phyloP scores from a whole-genome alignment of 2,888 invertebrate genomes.

The Drosophila limbata region DNA sequence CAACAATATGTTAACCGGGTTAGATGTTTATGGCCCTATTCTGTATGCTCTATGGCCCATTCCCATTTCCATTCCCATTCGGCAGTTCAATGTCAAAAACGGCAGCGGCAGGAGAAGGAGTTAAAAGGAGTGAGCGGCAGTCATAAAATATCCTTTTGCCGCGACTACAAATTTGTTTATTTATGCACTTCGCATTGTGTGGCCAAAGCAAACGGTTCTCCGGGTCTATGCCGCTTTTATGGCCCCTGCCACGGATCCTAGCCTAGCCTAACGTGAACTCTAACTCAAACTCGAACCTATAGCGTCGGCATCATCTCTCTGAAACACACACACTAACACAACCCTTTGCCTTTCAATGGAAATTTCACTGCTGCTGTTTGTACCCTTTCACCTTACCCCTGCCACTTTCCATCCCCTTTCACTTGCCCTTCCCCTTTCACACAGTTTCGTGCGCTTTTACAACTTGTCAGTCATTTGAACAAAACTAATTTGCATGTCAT shows the following conservation, averaged over 20 bases:
- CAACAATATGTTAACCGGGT: slow-evolving; percentile 62
- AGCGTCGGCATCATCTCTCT: slow-evolving; percentile 24
- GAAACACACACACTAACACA: slow-evolving; percentile 12
- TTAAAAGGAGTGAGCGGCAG: slow-evolving; percentile 62
- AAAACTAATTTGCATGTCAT: slow-evolving; percentile 82
- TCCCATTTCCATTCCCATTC: background rate
- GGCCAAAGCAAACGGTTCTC: slow-evolving; percentile 62
- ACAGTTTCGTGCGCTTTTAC: slow-evolving; percentile 55
- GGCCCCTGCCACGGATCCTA: slow-evolving; percentile 20
- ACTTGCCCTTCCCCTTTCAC: background rate
- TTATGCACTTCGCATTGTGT: slow-evolving; percentile 77
- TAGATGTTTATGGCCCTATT: slow-evolving; percentile 58
- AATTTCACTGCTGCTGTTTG: slow-evolving; percentile 48
- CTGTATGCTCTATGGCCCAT: background rate
- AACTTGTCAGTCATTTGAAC: slow-evolving; percentile 82
- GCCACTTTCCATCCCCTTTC: background rate
- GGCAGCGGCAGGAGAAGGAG: slow-evolving; percentile 39
- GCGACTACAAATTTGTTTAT: slow-evolving; percentile 61
- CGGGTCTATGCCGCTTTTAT: slow-evolving; percentile 31
- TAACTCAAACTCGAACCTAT: background rate
- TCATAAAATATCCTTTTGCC: slow-evolving; percentile 49
- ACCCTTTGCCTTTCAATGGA: slow-evolving; percentile 67
- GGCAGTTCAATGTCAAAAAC: slow-evolving; percentile 47
- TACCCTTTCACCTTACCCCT: background rate
- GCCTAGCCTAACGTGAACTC: background rate